Evolutionary conservation across 2,797 vertebrate genomes (phyloP).

Genomic region (Enteromius paludinosus): DNA sequence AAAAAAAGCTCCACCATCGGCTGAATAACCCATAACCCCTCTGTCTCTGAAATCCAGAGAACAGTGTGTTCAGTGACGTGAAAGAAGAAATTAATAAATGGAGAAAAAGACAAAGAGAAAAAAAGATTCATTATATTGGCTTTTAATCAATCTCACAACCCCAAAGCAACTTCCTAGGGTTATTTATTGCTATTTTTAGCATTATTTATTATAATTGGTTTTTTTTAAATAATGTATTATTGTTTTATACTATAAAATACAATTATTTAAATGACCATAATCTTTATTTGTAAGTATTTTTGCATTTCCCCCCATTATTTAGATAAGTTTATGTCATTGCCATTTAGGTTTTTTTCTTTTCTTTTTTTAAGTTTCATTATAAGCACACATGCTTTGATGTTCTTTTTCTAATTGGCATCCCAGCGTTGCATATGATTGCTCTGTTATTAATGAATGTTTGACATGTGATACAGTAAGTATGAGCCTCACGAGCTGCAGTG

Average conservation of each 20-base stretch:
- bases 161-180: background rate
- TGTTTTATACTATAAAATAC: background rate
- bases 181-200: background rate
- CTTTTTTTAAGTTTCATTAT: background rate
- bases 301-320: too few relatives aligned
- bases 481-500: background rate
- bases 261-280: too few relatives aligned
- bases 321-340: background rate
- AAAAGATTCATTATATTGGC: background rate
- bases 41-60: background rate
- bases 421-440: background rate
- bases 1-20: background rate
- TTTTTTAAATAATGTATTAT: background rate
- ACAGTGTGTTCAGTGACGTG: background rate
- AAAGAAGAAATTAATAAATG: background rate
- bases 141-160: background rate
- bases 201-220: background rate
- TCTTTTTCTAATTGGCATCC: background rate
- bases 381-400: background rate
- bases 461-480: conserved; percentile 5
- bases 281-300: background rate
- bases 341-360: background rate
- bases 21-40: background rate
- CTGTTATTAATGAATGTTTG: conserved; percentile 20
- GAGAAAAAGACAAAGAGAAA: background rate